A percentile compares a stretch with the other conserved stretches of the same genome.
Conservation (phyloP, 2,113 vertebrate genomes). For the Hippocampus guttulatus region DNA sequence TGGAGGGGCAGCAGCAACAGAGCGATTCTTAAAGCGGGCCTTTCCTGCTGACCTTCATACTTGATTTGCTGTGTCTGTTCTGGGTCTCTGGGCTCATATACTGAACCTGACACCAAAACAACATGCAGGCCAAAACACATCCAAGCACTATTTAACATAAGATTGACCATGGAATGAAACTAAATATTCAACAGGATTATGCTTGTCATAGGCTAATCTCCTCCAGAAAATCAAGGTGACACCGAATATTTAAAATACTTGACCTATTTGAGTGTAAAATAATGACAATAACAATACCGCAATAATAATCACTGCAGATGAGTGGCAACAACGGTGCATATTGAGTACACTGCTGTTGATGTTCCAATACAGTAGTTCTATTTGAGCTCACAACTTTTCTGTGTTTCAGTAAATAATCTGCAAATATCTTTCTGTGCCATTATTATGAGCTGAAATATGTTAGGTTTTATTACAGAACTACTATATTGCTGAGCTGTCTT, state of each 20-base stretch:
- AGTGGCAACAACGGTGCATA: not conserved
- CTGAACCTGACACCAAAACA: not conserved
- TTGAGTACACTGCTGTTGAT: not conserved
- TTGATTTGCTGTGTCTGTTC: not conserved
- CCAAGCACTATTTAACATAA: not conserved
- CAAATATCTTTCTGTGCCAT: not conserved
- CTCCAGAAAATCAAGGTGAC: not conserved
- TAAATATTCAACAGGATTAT: not conserved
- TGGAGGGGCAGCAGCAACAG: not conserved
- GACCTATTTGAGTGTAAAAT: not conserved
- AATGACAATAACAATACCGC: not conserved
- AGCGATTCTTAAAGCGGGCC: not conserved
- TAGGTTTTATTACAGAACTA: too few species aligned
- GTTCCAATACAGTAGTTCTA: not conserved
- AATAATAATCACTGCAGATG: not conserved
- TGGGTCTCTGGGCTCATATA: not conserved
- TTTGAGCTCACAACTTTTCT: not conserved
- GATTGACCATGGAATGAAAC: not conserved
- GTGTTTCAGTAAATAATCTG: not conserved
- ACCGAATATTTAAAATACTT: not conserved
- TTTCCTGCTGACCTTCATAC: not conserved
- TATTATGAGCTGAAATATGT: not conserved
- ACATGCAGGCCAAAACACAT: not conserved
- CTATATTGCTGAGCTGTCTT: not conserved
- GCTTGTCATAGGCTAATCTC: not conserved